These are phyloP conservation scores for Dipodomys stephensi DNA, from an alignment of 2,113 vertebrate genomes.

Conservation along the genomic window DNA sequence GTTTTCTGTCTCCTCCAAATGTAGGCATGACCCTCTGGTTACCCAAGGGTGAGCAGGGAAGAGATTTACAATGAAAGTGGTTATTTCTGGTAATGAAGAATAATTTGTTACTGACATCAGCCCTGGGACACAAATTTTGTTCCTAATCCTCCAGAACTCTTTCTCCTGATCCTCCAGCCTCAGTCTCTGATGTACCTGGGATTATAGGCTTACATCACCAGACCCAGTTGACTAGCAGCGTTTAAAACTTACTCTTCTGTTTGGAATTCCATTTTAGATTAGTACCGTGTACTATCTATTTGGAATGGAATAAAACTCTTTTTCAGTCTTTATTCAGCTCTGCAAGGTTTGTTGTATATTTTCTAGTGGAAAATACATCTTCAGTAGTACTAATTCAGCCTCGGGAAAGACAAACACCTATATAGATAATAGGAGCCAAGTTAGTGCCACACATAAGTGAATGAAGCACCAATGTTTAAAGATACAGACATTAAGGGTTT, in stretches of 20 bases:
- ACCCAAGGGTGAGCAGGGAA: rapidly evolving
- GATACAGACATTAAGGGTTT: not conserved
- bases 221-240: no score
- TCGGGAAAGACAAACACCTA: not conserved
- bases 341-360: not conserved
- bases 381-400: slow-evolving; percentile 50
- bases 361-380: slow-evolving; percentile 29
- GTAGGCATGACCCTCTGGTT: rapidly evolving
- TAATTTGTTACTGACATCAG: not conserved
- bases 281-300: not conserved
- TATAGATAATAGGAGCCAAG: not conserved
- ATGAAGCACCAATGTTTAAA: not conserved
- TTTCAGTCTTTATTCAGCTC: not conserved
- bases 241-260: not conserved
- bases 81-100: not conserved
- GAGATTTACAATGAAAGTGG: not conserved
- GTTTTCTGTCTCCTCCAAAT: no score
- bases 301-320: not conserved
- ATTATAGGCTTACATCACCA: no score
- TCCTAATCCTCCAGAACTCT: no score
- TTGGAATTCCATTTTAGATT: slow-evolving; percentile 10
- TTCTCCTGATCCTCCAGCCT: no score
- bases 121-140: no score
- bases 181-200: no score
- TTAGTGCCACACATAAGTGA: slow-evolving; percentile 28